Conservation (phyloP, 1,140 invertebrate species). For the Diorhabda sublineata region DNA sequence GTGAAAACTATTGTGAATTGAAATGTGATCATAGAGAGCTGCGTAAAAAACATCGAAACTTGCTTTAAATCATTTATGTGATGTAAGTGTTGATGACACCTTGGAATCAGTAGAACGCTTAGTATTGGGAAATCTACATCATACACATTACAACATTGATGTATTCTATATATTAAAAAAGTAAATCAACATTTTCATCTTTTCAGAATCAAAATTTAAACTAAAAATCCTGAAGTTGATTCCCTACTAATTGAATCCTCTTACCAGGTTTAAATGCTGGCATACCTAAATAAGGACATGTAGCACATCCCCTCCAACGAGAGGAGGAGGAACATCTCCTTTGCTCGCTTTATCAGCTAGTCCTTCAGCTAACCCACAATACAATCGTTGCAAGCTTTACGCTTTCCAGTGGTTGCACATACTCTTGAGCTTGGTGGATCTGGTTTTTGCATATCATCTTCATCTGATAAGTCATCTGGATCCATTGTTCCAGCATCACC, state of each 20-base stretch:
- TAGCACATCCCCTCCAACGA: conserved; percentile 96
- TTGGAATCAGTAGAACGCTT: too few species aligned
- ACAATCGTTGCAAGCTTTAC: conserved; percentile 98
- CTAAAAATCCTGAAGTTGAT: conserved; percentile 56
- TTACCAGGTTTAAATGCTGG: conserved; percentile 99
- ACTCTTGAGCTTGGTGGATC: conserved; percentile 75
- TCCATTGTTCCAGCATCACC: conserved; percentile 81
- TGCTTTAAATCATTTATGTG: too few species aligned
- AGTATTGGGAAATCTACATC: too few species aligned
- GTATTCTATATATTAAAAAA: too few species aligned
- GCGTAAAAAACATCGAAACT: too few species aligned
- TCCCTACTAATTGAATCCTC: conserved; percentile 74
- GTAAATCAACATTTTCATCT: too few species aligned
- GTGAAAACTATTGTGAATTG: too few species aligned
- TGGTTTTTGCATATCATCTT: conserved; percentile 84
- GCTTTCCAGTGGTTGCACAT: conserved; percentile 85
- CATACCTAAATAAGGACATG: conserved; percentile 96
- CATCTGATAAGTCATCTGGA: conserved; percentile 82
- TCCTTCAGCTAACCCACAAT: conserved; percentile 95
- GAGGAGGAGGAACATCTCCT: conserved; percentile 98
- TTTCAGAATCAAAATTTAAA: too few species aligned
- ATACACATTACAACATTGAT: too few species aligned
- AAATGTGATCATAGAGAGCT: too few species aligned
- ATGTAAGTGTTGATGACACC: too few species aligned
- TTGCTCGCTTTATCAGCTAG: conserved; percentile 61